These are phyloP conservation scores for Gari tellinella DNA, from an alignment of 2,888 invertebrate species.

Conservation along the genomic window DNA sequence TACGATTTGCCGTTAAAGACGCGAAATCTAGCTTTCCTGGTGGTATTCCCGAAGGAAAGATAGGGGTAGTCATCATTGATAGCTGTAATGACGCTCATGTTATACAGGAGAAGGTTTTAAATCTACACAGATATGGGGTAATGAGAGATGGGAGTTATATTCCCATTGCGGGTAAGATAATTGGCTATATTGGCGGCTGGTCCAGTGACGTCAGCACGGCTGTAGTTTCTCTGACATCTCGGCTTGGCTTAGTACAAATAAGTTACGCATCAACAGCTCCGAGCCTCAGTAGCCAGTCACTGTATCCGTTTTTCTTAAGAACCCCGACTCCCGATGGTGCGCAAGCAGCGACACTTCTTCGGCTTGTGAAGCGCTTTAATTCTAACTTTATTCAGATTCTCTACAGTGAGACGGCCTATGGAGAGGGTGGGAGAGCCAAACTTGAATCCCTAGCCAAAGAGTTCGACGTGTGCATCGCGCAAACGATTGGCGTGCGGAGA, in stretches of 20 bases:
- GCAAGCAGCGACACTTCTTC: conserved; percentile 53
- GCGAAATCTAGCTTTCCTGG: conserved; percentile 25
- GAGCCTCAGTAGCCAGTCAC: conserved; percentile 44
- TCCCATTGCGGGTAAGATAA: conserved; percentile 42
- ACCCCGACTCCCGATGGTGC: conserved; percentile 52
- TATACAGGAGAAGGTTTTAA: conserved; percentile 53
- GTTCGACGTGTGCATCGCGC: conserved; percentile 53
- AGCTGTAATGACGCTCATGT: conserved; percentile 64
- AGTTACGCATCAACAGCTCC: conserved; percentile 61
- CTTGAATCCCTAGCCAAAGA: conserved; percentile 12
- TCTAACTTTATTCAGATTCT: conserved; percentile 62
- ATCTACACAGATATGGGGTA: conserved; percentile 54
- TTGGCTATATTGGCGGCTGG: conserved; percentile 63
- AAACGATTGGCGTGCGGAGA: conserved; percentile 35
- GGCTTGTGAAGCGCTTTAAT: conserved; percentile 33
- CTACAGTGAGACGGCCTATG: conserved; percentile 57
- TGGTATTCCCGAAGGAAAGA: conserved; percentile 16
- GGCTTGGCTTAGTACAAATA: conserved; percentile 50
- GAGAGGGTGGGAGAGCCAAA: conserved; percentile 55
- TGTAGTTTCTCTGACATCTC: conserved; percentile 42
- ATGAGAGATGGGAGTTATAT: conserved; percentile 32
- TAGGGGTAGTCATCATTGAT: conserved; percentile 64
- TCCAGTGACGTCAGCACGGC: conserved; percentile 60
- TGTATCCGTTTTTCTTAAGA: conserved; percentile 60
- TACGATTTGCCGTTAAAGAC: conserved; percentile 49